phyloP scores from a whole-genome alignment of 2,888 invertebrate species.

The Timema cristinae region DNA sequence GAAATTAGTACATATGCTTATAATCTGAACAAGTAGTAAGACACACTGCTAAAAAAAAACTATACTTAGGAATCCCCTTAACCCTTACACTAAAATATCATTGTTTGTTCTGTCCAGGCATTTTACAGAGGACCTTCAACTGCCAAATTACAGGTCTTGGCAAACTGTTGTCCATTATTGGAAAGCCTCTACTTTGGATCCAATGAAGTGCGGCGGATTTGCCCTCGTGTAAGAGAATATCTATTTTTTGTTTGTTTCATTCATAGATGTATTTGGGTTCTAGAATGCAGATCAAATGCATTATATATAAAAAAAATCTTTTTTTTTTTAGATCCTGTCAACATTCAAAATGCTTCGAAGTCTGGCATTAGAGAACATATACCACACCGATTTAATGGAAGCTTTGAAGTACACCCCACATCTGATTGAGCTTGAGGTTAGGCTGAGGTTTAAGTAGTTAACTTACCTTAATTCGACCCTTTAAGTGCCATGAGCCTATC shows the following conservation, averaged over 20 bases:
- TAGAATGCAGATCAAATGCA: no score
- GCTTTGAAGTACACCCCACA: conserved; percentile 22
- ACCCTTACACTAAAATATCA: background rate
- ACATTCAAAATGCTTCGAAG: conserved; percentile 19
- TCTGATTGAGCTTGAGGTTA: conserved; percentile 21
- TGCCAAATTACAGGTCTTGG: conserved; percentile 25
- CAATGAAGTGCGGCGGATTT: conserved; percentile 21
- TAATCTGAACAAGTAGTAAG: no score
- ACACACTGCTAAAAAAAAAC: background rate
- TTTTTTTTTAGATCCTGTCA: conserved; percentile 16
- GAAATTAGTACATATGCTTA: no score
- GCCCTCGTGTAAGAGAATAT: conserved; percentile 13
- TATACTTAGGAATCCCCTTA: background rate
- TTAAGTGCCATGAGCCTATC: no score
- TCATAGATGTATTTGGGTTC: no score
- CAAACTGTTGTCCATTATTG: conserved; percentile 25
- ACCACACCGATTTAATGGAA: conserved; percentile 18
- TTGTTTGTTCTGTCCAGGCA: conserved; percentile 13
- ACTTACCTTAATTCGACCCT: no score
- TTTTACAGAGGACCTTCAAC: conserved; percentile 27
- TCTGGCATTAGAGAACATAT: conserved; percentile 26
- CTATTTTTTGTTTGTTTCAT: no score
- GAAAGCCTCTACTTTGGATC: conserved; percentile 24
- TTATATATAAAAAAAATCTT: background rate
- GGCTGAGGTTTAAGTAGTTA: background rate